Evolutionary conservation across 30 jellyfish, hydroid and myxozoan species (phyloP).

Genomic region (Kudoa iwatai): DNA sequence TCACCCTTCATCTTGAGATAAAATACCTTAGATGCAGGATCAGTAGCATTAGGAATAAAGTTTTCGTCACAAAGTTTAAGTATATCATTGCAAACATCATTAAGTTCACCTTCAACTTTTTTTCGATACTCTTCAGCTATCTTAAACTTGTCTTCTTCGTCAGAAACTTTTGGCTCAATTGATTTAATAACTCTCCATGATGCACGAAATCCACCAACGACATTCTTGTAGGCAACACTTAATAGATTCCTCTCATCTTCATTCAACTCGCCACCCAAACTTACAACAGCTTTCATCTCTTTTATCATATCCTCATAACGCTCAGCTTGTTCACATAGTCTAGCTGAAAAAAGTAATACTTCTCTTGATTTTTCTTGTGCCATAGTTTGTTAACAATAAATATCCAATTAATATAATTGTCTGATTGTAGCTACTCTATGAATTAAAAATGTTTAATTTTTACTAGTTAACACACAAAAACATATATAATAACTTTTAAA

Average conservation of each 20-base stretch:
- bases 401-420: no score
- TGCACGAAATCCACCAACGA: slow-evolving; percentile 51
- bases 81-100: slow-evolving; percentile 32
- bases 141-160: slow-evolving; percentile 1
- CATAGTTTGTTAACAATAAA: no score
- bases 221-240: slow-evolving; percentile 75
- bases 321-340: slow-evolving; percentile 92
- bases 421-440: no score
- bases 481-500: no score
- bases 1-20: slow-evolving; percentile 71
- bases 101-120: slow-evolving; percentile 20
- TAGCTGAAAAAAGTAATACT: no score
- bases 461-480: no score
- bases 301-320: slow-evolving; percentile 84
- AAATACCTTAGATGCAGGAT: slow-evolving; percentile 27
- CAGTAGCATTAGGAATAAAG: slow-evolving; percentile 5
- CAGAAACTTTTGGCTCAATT: slow-evolving; percentile 5
- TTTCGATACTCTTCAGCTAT: slow-evolving; percentile 4
- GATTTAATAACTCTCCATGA: slow-evolving; percentile 37
- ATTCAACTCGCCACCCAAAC: slow-evolving; percentile 19
- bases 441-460: no score
- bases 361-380: no score
- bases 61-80: slow-evolving; percentile 13
- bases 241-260: slow-evolving; percentile 47
- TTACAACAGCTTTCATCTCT: slow-evolving; percentile 29